A percentile compares a stretch with the other conserved stretches of the same genome.
These are phyloP conservation scores for Pogonomyrmex californicus DNA, from an alignment of 1,140 invertebrate species.

Conservation along the genomic window DNA sequence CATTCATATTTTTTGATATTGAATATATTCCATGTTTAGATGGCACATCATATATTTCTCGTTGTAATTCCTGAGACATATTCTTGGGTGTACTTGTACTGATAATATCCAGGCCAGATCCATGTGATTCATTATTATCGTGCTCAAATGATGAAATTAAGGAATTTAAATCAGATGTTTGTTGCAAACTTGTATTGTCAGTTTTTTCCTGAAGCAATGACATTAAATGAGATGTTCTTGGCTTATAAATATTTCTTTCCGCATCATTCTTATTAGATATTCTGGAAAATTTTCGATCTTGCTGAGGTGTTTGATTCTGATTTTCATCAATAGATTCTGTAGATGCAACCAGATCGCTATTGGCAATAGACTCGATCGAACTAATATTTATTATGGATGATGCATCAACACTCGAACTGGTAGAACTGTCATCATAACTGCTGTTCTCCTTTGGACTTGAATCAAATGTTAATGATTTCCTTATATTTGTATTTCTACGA, in stretches of 20 bases:
- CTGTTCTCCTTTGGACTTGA: constrained; percentile 70
- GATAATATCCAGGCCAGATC: constrained; percentile 42
- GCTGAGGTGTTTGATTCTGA: constrained; percentile 82
- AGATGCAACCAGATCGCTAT: constrained; percentile 70
- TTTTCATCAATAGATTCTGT: constrained; percentile 82
- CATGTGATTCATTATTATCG: constrained; percentile 9
- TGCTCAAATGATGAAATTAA: constrained; percentile 3
- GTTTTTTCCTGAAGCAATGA: constrained; percentile 77
- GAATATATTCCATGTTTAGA: constrained; percentile 80
- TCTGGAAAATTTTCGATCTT: constrained; percentile 74
- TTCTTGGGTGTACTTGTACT: constrained; percentile 81
- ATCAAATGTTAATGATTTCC: constrained; percentile 81
- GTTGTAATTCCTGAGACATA: constrained; percentile 79
- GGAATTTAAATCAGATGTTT: constrained; percentile 73
- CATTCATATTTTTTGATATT: constrained; percentile 82
- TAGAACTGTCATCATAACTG: neutral
- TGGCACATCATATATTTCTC: constrained; percentile 72
- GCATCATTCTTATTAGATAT: constrained; percentile 73
- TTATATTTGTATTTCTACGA: constrained; percentile 77
- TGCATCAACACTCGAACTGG: constrained; percentile 66
- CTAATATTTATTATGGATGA: constrained; percentile 71
- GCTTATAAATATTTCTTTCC: constrained; percentile 52
- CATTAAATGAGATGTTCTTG: constrained; percentile 59
- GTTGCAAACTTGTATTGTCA: constrained; percentile 63
- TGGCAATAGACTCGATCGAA: constrained; percentile 72